These are phyloP conservation scores for Idaea dimidiata DNA, from an alignment of 2,888 invertebrate genomes.

Conservation along the genomic window DNA sequence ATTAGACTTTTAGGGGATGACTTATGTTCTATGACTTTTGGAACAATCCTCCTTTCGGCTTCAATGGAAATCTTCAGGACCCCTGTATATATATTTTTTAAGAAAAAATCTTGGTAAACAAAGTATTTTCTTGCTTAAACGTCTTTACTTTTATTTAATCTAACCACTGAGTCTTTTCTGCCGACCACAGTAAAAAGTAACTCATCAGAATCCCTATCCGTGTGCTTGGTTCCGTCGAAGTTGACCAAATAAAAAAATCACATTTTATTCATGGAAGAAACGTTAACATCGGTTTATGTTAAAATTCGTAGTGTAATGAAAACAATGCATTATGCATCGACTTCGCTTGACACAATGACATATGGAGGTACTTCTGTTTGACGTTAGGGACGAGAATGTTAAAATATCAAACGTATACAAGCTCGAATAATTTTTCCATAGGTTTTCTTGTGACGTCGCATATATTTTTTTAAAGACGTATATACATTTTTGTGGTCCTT, in stretches of 20 bases:
- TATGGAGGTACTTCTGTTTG: slow-evolving; percentile 69
- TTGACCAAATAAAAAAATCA: slow-evolving; percentile 61
- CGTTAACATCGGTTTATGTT: slow-evolving; percentile 78
- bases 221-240: slow-evolving; percentile 11
- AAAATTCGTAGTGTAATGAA: slow-evolving; percentile 79
- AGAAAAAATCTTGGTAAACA: background rate
- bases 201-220: background rate
- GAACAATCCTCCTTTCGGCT: too few species aligned
- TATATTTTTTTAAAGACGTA: slow-evolving; percentile 47
- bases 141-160: background rate
- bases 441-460: slow-evolving; percentile 54
- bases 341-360: slow-evolving; percentile 72
- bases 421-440: slow-evolving; percentile 57
- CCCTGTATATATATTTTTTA: too few species aligned
- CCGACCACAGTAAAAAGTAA: background rate
- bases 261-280: slow-evolving; percentile 75
- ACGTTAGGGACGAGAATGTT: slow-evolving; percentile 66
- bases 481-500: slow-evolving; percentile 56
- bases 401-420: slow-evolving; percentile 57
- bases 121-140: background rate
- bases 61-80: too few species aligned
- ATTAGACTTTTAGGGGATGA: too few species aligned
- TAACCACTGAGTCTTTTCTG: background rate
- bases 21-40: too few species aligned
- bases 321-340: slow-evolving; percentile 76